Evolutionary conservation across 2,113 vertebrate species (phyloP), one percentile per base, ranked within the genome.

Genomic region (Silurus meridionalis): DNA sequence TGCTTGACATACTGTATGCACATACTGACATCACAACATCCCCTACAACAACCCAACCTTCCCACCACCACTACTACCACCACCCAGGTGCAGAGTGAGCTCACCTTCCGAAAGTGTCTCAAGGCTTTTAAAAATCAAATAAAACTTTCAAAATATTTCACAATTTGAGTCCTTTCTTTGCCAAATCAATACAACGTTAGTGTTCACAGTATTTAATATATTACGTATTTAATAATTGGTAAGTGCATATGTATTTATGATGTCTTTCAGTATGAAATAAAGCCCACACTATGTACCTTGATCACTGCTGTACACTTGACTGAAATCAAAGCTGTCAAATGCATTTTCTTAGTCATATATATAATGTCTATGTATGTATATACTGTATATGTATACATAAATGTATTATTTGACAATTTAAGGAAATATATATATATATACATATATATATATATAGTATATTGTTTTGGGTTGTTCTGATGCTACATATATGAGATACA

Each of bases 191-290:
- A 25, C n/a, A 57, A 53, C 25, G 6, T 17, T 25, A 25, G 14
- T 78, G n/a, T 78, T 25, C 7, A 37, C 52, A 57, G 11, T 1
- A 37, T 37, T 2, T 37, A 37, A 75, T 75, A n/a, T 23, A 75
- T 4, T 50, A 50, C 8, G 50, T n/a, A 6, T 53, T 25, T 37
- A 80, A 6, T 37, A 60, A 15, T 21, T 15, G 57, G 11, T 78
- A 53, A 7, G 25, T 14, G 74, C 50, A 53, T 77, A 3, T 19
- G 0, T n/a, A 77, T 50, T 37, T 25, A 11, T 77, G 74, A 77
- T 23, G 14, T 57, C 75, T 57, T 80, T 60, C 25, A 80, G 10
- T 77, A 77, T 77, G 50, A 77, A 52, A 77, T 52, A n/a, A 53
- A 77, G 13, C 48, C 11, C 50, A 74, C 19, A 4, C 46, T 8